A percentile compares a stretch with the other conserved stretches of the same genome.
phyloP scores from a whole-genome alignment of 2,888 invertebrate genomes.

The Metacarcinus magister region DNA sequence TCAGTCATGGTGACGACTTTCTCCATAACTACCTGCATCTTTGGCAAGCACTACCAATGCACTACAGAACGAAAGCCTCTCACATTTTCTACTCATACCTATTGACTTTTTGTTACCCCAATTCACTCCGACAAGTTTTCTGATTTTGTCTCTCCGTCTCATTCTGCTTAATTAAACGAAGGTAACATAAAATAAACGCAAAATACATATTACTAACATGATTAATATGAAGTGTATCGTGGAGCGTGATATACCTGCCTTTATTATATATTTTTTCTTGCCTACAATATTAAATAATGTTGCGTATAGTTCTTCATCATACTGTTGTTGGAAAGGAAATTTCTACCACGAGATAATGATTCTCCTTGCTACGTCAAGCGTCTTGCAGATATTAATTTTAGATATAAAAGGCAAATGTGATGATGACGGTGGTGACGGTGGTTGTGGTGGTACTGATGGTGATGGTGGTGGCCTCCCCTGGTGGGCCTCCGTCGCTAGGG shows the following conservation, averaged over 20 bases:
- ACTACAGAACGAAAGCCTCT: neutral
- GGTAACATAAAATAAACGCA: too few relatives aligned
- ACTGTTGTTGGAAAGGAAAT: neutral
- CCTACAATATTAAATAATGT: neutral
- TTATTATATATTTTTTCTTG: neutral
- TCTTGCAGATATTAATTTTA: neutral
- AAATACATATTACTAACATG: too few relatives aligned
- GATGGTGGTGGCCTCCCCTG: neutral
- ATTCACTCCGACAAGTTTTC: too few relatives aligned
- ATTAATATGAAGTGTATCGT: neutral
- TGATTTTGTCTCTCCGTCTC: too few relatives aligned
- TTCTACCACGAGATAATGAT: neutral
- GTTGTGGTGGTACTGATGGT: neutral
- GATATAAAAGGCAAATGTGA: neutral
- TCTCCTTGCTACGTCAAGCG: neutral
- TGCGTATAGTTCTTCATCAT: neutral
- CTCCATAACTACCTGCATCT: neutral
- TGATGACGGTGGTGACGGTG: neutral
- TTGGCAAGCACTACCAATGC: neutral
- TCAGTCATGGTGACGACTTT: neutral
- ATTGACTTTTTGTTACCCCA: too few relatives aligned
- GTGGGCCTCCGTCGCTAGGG: constrained; percentile 23
- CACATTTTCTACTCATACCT: too few relatives aligned
- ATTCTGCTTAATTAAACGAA: too few relatives aligned
- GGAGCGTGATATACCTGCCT: neutral